phyloP scores from a whole-genome alignment of 2,797 vertebrate species.

The Epinephelus malabaricus region DNA sequence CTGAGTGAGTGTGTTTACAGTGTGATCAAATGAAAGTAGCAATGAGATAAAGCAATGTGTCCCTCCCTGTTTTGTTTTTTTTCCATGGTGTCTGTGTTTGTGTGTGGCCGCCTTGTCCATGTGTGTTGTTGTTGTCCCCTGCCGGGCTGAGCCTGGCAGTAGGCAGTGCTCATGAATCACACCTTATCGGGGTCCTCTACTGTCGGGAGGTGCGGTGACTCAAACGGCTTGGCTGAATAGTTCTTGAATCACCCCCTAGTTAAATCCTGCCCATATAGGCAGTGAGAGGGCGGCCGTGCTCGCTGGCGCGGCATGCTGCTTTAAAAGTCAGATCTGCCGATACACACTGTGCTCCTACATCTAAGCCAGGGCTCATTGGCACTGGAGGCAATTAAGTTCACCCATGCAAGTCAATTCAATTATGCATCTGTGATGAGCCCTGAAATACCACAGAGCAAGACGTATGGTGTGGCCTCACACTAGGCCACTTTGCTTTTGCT shows the following conservation, averaged over 20 bases:
- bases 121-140: conserved; percentile 41
- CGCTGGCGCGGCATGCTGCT: conserved; percentile 44
- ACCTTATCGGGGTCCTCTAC: conserved; percentile 57
- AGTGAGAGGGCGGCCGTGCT: conserved; percentile 34
- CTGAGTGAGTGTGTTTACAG: conserved; percentile 6
- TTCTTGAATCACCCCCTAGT: conserved; percentile 68
- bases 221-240: conserved; percentile 54
- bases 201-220: conserved; percentile 63
- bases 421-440: conserved; percentile 82
- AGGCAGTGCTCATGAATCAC: conserved; percentile 70
- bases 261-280: conserved; percentile 56
- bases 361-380: conserved; percentile 73
- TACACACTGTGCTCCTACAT: conserved; percentile 71
- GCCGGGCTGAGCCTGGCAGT: conserved; percentile 35
- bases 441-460: conserved; percentile 77
- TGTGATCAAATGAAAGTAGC: not conserved
- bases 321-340: conserved; percentile 79
- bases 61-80: not conserved
- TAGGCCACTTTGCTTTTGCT: conserved; percentile 22
- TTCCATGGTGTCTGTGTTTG: not conserved
- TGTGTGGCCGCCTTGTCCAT: conserved; percentile 18
- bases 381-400: conserved; percentile 85
- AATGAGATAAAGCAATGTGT: conserved; percentile 4
- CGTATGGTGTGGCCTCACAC: conserved; percentile 57
- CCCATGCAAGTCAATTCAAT: conserved; percentile 86